Percentiles rank a stretch among this genome's conserved stretches.
These are phyloP conservation scores for Didymodactylos carnosus DNA, from an alignment of 2,888 invertebrate genomes.

Conservation along the genomic window DNA sequence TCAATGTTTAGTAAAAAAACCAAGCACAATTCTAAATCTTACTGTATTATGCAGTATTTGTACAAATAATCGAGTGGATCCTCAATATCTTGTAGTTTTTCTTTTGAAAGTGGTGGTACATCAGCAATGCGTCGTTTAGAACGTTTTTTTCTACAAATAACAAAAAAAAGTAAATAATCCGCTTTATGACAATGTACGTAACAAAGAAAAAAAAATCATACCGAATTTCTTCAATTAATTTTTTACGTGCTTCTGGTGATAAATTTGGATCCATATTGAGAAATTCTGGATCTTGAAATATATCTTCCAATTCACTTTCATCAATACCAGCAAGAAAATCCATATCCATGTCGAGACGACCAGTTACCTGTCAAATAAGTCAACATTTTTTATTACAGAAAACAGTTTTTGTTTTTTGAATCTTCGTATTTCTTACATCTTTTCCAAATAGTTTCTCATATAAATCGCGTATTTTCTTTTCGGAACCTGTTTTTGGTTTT, in stretches of 20 bases:
- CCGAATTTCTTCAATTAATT: not conserved
- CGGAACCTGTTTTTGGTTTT: not conserved
- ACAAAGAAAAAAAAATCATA: not conserved
- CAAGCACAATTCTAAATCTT: too few species aligned
- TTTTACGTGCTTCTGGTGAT: not conserved
- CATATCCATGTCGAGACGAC: not conserved
- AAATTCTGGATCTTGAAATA: not conserved
- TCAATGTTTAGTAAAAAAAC: too few species aligned
- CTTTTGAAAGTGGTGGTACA: slow-evolving; percentile 15
- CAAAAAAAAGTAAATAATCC: not conserved
- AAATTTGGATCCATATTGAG: not conserved
- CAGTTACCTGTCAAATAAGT: not conserved
- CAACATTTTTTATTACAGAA: too few species aligned
- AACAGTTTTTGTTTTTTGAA: not conserved
- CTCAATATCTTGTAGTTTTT: slow-evolving; percentile 22
- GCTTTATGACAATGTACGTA: not conserved
- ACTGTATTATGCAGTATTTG: slow-evolving; percentile 12
- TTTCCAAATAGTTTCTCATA: not conserved
- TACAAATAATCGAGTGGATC: slow-evolving; percentile 30
- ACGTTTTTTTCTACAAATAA: not conserved
- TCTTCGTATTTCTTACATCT: not conserved
- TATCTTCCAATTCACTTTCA: not conserved
- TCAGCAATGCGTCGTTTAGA: not conserved
- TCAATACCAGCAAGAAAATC: not conserved
- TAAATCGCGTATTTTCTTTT: not conserved